Percentiles rank a stretch among this genome's conserved stretches.
phyloP scores from a whole-genome alignment of 2,888 invertebrate genomes.

The Andricus quercusramuli region DNA sequence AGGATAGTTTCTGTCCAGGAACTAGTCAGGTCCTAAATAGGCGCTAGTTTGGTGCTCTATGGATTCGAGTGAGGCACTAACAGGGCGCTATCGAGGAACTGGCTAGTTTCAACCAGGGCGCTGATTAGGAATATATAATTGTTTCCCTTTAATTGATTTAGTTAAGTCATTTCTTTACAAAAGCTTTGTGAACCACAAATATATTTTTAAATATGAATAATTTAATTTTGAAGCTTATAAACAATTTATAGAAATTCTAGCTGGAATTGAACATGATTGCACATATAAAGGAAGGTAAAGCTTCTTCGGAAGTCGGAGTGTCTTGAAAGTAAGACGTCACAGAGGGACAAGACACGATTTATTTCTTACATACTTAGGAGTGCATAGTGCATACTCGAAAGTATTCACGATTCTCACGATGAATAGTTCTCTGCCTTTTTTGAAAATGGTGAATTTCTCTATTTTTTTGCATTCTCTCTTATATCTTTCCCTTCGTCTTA shows the following conservation, averaged over 20 bases:
- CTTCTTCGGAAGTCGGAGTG: slow-evolving; percentile 13
- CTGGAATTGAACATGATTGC: neutral
- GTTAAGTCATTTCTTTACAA: too few species aligned
- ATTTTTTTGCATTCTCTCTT: slow-evolving; percentile 18
- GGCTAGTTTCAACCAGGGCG: too few species aligned
- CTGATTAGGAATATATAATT: too few species aligned
- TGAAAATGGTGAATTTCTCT: slow-evolving; percentile 10
- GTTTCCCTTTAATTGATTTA: too few species aligned
- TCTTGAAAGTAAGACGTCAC: slow-evolving; percentile 29
- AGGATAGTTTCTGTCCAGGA: too few species aligned
- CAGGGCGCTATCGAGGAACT: too few species aligned
- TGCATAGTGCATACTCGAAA: slow-evolving; percentile 21
- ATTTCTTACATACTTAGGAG: slow-evolving; percentile 34
- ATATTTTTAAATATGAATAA: too few species aligned
- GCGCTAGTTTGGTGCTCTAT: too few species aligned
- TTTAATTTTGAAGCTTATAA: too few species aligned
- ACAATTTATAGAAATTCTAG: neutral
- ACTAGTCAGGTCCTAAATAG: too few species aligned
- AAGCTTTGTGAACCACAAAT: too few species aligned
- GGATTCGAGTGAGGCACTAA: too few species aligned
- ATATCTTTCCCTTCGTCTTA: slow-evolving; percentile 39
- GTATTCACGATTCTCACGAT: slow-evolving; percentile 40
- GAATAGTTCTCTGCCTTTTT: slow-evolving; percentile 22
- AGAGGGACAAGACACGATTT: slow-evolving; percentile 24
- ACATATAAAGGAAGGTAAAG: slow-evolving; percentile 2